Base-by-base conservation (phyloP, 2,113 vertebrate genomes). In the Ciconia maguari region DNA sequence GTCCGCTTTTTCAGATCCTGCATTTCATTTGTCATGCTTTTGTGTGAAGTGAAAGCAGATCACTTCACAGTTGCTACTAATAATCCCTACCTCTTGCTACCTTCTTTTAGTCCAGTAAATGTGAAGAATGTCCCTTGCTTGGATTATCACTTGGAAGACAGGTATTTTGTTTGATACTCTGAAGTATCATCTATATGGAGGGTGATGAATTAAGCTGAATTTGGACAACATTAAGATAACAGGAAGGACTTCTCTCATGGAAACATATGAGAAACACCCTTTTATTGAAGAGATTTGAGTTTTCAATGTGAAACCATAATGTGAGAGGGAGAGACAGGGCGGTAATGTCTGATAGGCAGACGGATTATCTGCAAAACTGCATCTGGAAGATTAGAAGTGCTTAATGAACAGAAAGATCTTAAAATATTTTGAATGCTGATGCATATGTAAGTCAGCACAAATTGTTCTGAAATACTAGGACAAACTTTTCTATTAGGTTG, bases 1-100 rank as follows among this genome's bases (percentile, higher is more conserved):
- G 10, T 70, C 89, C 89, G 75, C 93, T 90, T 92, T 89, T 79
- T 46, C 10, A 10, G 74, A 89, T 85, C 55, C 94, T 90, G 87
- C 89, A 38, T 93, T 74, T 90, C 61, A 69, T 94, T 90, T 92
- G 71, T 89, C 64, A 18, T 64, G 62, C 74, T 78, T 61, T 38
- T 65, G 41, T 66, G 49, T 79, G 83, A 79, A 74, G 52, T 52
- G 61, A 95, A 94, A 86, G 78, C 66, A 54, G 64, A 71, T 71
- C 71, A 27, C 51, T 70, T 58, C 61, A 36, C 86, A 70, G 32
- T 66, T 72, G 75, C 90, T 54, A 6, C 42, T n/a, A 58, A 48
- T 52, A 83, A n/a, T n/a, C 52, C 46, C 55, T 18, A 16, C 78
- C 44, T 86, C 81, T 85, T 60, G 48, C 36, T 83, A 41, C 54